phyloP scores from a whole-genome alignment of 2,113 vertebrate genomes.

The Pterocles gutturalis region DNA sequence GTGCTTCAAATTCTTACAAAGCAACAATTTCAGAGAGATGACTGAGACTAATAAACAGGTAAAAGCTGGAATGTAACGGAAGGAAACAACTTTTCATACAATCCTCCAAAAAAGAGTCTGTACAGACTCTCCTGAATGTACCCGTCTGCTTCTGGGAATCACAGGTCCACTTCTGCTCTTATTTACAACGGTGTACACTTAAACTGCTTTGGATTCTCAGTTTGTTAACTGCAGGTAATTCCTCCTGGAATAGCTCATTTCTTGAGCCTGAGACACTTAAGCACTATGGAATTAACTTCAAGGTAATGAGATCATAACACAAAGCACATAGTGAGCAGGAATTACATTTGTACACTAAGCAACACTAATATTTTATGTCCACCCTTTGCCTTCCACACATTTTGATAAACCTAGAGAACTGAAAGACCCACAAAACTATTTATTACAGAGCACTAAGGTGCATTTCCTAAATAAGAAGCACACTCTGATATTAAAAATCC shows the following conservation, averaged over 20 bases:
- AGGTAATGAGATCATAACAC: not conserved
- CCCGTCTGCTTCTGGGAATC: not conserved
- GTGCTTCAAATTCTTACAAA: not conserved
- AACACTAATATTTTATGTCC: not conserved
- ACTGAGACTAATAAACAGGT: not conserved
- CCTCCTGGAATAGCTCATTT: not conserved
- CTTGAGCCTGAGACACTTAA: not conserved
- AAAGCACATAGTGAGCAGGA: not conserved
- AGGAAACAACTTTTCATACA: not conserved
- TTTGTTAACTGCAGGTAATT: not conserved
- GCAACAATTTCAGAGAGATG: not conserved
- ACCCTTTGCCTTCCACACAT: not conserved
- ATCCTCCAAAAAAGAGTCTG: not conserved
- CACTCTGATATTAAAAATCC: not conserved
- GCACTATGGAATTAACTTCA: not conserved
- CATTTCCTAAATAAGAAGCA: not conserved
- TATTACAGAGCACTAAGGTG: not conserved
- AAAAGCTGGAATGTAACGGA: not conserved
- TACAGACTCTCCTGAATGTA: not conserved
- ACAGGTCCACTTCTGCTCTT: rapidly evolving
- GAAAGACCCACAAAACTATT: not conserved
- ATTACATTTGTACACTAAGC: not conserved
- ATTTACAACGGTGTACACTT: not conserved
- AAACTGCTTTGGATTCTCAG: not conserved
- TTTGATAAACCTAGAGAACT: not conserved